Evolutionary conservation across 2,113 vertebrate genomes (phyloP).

Genomic region (Cheilinus undulatus): DNA sequence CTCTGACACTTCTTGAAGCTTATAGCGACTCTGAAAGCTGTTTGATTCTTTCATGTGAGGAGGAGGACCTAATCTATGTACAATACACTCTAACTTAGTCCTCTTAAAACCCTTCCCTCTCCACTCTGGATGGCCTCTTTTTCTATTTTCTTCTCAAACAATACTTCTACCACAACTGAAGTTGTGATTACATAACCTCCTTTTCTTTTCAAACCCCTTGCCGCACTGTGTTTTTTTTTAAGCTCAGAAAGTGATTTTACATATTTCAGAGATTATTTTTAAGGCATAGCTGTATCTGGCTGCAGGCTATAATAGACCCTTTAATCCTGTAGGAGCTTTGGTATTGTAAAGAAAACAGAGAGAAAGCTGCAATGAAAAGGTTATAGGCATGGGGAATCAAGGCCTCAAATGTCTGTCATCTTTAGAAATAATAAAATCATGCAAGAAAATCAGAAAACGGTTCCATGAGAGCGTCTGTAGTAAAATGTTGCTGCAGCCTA

Average conservation of each 20-base stretch:
- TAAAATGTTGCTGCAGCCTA: conserved; percentile 1
- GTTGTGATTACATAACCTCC: conserved; percentile 30
- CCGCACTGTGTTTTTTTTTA: conserved; percentile 10
- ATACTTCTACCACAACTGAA: conserved; percentile 25
- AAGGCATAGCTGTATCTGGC: conserved; percentile 24
- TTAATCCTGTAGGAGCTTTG: conserved; percentile 11
- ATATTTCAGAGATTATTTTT: conserved; percentile 39
- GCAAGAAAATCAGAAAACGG: background rate
- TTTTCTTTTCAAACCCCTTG: conserved; percentile 14
- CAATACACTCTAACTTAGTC: conserved; percentile 4
- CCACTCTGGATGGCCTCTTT: conserved; percentile 1
- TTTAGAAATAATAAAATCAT: background rate
- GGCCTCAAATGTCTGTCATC: background rate
- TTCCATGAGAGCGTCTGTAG: background rate
- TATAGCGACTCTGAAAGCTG: background rate
- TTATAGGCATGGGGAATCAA: background rate
- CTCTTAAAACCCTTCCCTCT: background rate
- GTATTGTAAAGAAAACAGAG: conserved; percentile 7
- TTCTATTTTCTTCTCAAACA: conserved; percentile 15
- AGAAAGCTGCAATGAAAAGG: background rate
- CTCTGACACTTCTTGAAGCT: background rate
- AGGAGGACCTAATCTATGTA: background rate
- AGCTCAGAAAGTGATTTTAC: conserved; percentile 36
- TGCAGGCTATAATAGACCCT: conserved; percentile 38
- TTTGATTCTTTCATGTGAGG: background rate